Conservation (phyloP, 2,888 invertebrate genomes). For the Pollenia angustigena region DNA sequence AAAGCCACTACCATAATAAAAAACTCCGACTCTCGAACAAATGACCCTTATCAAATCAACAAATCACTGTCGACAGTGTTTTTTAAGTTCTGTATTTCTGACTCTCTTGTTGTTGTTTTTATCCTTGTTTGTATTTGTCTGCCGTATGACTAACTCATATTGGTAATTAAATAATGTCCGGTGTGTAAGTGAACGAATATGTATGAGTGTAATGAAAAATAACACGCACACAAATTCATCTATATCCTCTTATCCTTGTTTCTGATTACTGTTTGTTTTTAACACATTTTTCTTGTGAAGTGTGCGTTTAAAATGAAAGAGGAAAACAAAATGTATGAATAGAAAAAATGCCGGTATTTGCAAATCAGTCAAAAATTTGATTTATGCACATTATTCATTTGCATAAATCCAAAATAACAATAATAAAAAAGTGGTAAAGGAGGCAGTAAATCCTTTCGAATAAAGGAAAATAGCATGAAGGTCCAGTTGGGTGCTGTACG, state of each 20-base stretch:
- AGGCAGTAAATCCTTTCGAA: slow-evolving; percentile 52
- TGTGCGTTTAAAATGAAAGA: slow-evolving; percentile 29
- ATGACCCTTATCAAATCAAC: slow-evolving; percentile 73
- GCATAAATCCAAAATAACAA: slow-evolving; percentile 69
- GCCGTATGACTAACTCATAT: slow-evolving; percentile 72
- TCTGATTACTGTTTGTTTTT: slow-evolving; percentile 40
- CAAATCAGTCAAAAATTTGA: slow-evolving; percentile 75
- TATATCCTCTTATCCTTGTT: slow-evolving; percentile 6
- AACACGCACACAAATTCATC: slow-evolving; percentile 13
- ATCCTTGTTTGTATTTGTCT: slow-evolving; percentile 54
- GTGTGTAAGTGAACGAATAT: slow-evolving; percentile 37
- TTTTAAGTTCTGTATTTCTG: slow-evolving; percentile 20
- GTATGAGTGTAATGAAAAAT: not conserved
- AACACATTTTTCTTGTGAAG: slow-evolving; percentile 42
- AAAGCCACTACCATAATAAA: not conserved
- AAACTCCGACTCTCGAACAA: slow-evolving; percentile 35
- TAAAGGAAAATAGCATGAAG: not conserved
- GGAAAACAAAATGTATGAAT: slow-evolving; percentile 11
- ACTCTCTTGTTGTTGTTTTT: slow-evolving; percentile 27
- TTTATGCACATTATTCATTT: slow-evolving; percentile 75
- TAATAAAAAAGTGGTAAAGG: slow-evolving; percentile 15
- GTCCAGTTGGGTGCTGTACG: slow-evolving; percentile 34
- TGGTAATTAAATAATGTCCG: slow-evolving; percentile 75
- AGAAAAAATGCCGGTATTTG: slow-evolving; percentile 58
- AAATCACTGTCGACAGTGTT: slow-evolving; percentile 68